Base-by-base conservation (phyloP, 2,113 vertebrate genomes). In the Pedionomus torquatus region DNA sequence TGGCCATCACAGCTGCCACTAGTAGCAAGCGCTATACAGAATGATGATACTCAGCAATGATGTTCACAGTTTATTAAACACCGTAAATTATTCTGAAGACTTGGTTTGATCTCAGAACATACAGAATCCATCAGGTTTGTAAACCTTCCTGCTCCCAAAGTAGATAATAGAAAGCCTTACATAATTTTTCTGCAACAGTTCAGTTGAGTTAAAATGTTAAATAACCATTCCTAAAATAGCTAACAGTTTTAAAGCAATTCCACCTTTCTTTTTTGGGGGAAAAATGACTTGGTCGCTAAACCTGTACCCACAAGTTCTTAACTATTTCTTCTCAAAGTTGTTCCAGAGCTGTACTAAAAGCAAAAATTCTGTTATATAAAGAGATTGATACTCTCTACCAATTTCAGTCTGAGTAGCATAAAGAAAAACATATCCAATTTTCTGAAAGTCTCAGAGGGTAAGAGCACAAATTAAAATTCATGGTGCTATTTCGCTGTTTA, bases 81-180 rank as follows among this genome's bases (percentile, higher is more conserved):
- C 63, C 41, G 37, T 81, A 91, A 89, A 90, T 95, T 92, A 87
- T 79, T 84, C 61, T 79, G 92, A 96, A 98, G 92, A 55, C 84
- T 52, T 89, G 69, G 51, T 95, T 96, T 97, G 72, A 78, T 90
- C 88, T 95, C 81, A 89, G 26, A 89, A 68, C 78, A 82, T 85
- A 90, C 68, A 95, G 81, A 85, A 85, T 55, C 70, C 70, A 79
- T 69, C 24, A 1, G 28, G 86, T 93, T 75, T 94, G 76, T 89
- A 89, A 95, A 84, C 75, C 54, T 26, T 76, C 66, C 70, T 44
- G 19, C 77, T 96, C 85, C 93, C 69, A 51, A 91, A 95, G 69
- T 61, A 91, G 88, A 75, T 77, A 86, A 90, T 57, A 82, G 46
- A 68, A 83, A 92, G 89, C 37, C 64, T 82, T 78, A 83, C 63